Evolutionary conservation across 2,113 vertebrate genomes (phyloP).

Genomic region (Vicugna pacos): DNA sequence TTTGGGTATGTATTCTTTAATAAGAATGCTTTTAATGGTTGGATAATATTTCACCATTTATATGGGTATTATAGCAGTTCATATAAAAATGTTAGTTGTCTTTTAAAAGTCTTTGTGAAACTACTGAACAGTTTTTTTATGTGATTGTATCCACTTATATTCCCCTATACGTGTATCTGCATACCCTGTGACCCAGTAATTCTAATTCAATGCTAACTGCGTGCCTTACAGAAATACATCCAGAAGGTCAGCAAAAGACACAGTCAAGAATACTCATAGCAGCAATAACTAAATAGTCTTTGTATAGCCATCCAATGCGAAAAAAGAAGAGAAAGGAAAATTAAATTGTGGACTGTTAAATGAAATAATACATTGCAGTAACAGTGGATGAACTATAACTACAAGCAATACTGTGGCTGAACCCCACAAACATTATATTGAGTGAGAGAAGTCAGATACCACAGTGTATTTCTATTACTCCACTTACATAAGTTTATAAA

Average conservation of each 20-base stretch:
- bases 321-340: neutral
- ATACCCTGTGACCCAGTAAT: neutral
- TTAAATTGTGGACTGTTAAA: neutral
- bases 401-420: neutral
- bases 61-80: neutral
- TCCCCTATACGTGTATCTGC: neutral
- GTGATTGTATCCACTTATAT: neutral
- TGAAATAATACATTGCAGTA: neutral
- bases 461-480: neutral
- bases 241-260: neutral
- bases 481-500: neutral
- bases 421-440: neutral
- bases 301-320: neutral
- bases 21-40: conserved; percentile 10
- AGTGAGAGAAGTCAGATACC: neutral
- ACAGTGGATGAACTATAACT: neutral
- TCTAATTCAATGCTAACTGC: neutral
- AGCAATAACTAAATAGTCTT: conserved; percentile 26
- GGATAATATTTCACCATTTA: neutral
- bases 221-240: neutral
- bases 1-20: neutral
- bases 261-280: neutral
- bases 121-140: neutral
- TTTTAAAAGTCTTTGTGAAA: neutral
- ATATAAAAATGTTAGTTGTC: conserved; percentile 34